phyloP scores from a whole-genome alignment of 1,140 invertebrate species.

The Notospermus geniculatus region DNA sequence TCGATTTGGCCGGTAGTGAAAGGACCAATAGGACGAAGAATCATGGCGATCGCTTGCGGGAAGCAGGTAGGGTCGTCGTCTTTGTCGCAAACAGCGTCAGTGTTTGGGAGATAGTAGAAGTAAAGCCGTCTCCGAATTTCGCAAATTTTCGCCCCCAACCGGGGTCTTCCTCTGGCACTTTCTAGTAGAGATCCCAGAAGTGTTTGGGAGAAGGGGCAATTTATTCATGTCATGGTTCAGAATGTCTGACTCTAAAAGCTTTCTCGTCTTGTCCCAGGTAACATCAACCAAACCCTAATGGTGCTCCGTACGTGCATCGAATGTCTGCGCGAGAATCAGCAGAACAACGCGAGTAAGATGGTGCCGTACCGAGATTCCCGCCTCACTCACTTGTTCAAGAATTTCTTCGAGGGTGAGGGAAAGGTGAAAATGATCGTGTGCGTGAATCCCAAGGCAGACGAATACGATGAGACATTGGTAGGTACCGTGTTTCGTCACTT shows the following conservation, averaged over 20 bases:
- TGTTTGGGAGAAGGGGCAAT: too few species aligned
- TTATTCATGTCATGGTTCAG: too few species aligned
- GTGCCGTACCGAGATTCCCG: conserved; percentile 95
- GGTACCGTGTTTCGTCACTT: conserved; percentile 28
- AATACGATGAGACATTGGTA: conserved; percentile 90
- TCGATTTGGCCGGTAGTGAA: conserved; percentile 94
- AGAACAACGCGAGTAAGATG: conserved; percentile 58
- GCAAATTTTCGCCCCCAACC: too few species aligned
- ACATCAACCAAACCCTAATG: conserved; percentile 87
- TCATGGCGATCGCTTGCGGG: conserved; percentile 72
- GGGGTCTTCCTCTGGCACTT: too few species aligned
- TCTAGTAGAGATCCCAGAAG: too few species aligned
- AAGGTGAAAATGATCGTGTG: conserved; percentile 96
- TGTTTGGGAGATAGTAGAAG: too few species aligned
- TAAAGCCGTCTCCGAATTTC: too few species aligned
- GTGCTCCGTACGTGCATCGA: conserved; percentile 84
- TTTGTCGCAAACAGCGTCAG: too few species aligned
- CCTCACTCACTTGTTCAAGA: conserved; percentile 95
- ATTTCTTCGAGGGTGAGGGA: conserved; percentile 96
- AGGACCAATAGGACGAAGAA: conserved; percentile 81
- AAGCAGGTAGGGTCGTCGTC: conserved; percentile 63
- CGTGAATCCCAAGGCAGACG: conserved; percentile 85
- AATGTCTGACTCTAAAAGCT: too few species aligned
- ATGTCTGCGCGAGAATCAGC: conserved; percentile 85
- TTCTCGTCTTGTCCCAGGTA: conserved; percentile 61